Percentiles rank a stretch among this genome's conserved stretches.
Conservation (phyloP, 1,140 invertebrate genomes). For the Lysiphlebus fabarum region DNA sequence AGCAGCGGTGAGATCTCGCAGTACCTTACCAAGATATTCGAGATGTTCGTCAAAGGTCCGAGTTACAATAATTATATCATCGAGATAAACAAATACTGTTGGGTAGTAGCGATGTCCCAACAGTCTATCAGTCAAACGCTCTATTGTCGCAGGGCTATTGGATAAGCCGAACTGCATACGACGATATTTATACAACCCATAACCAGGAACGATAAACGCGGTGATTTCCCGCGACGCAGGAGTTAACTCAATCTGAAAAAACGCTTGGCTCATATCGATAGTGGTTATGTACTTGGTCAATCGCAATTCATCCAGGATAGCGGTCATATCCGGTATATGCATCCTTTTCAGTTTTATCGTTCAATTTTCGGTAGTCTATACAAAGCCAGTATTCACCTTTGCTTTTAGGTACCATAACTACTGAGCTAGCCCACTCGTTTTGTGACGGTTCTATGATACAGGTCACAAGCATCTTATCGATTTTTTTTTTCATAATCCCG, state of each 20-base stretch:
- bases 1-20: conserved; percentile 35
- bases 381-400: conserved; percentile 4
- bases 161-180: conserved; percentile 50
- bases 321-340: neutral
- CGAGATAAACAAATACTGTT: conserved; percentile 43
- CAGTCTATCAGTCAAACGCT: conserved; percentile 40
- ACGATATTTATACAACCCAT: conserved; percentile 44
- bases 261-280: conserved; percentile 35
- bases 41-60: conserved; percentile 43
- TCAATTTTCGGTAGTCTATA: neutral
- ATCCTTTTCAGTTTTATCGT: neutral
- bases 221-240: conserved; percentile 30
- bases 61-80: conserved; percentile 48
- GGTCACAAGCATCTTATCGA: neutral
- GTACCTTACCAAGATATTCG: conserved; percentile 38
- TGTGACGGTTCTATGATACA: neutral
- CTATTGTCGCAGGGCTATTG: conserved; percentile 44
- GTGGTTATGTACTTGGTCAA: conserved; percentile 29
- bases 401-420: neutral
- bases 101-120: conserved; percentile 22
- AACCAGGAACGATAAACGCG: conserved; percentile 46
- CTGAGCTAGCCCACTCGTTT: neutral
- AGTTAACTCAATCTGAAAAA: conserved; percentile 33
- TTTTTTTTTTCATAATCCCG: too few species aligned
- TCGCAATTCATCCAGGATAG: conserved; percentile 32